These are phyloP conservation scores for Salvator merianae DNA, from an alignment of 2,113 vertebrate genomes.

Conservation along the genomic window DNA sequence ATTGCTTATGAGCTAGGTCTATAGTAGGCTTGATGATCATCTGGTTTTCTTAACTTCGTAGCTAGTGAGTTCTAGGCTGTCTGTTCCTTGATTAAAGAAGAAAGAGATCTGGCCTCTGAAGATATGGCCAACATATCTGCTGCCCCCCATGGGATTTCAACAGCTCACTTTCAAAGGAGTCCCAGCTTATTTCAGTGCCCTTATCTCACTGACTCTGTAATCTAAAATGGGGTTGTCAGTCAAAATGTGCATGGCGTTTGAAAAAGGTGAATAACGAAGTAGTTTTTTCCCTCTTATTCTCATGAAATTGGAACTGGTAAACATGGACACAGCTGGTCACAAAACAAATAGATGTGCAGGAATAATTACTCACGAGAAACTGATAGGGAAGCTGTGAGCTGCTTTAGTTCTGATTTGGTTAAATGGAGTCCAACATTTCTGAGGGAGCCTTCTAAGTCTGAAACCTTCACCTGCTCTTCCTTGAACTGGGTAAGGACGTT, in stretches of 20 bases:
- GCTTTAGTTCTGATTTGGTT: neutral
- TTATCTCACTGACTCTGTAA: neutral
- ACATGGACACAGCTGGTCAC: neutral
- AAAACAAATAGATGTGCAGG: neutral
- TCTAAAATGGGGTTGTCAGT: neutral
- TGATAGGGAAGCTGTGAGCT: neutral
- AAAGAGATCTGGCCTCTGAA: neutral
- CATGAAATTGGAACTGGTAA: neutral
- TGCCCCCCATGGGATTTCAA: no score
- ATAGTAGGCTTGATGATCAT: neutral
- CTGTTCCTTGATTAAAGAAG: neutral
- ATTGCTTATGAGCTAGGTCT: neutral
- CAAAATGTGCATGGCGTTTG: no score
- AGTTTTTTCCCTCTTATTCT: neutral
- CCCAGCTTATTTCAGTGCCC: neutral
- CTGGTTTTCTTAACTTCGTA: neutral
- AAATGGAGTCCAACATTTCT: constrained; percentile 16
- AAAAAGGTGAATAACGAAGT: neutral
- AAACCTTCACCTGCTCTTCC: neutral
- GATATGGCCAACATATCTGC: no score
- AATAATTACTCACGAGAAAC: constrained; percentile 48
- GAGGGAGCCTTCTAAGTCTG: constrained; percentile 3
- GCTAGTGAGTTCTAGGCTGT: neutral
- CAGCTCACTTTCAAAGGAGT: neutral
- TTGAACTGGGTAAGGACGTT: constrained; percentile 5